Base-by-base conservation (phyloP, 2,113 vertebrate species). In the Manacus vitellinus region DNA sequence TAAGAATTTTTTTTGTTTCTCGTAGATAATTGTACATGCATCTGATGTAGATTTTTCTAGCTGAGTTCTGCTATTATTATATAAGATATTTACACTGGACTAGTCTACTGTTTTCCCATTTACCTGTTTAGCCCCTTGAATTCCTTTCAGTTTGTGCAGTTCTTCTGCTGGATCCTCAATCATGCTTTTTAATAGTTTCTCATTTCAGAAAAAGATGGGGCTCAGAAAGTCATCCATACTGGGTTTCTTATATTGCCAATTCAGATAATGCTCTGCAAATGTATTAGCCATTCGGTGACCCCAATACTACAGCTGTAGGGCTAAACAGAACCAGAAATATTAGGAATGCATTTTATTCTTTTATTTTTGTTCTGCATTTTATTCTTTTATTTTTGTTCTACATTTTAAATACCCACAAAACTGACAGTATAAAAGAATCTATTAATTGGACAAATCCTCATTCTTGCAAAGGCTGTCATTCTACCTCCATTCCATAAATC, bases 111-210 rank as follows among this genome's bases (percentile, higher is more conserved):
- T 75, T 75, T 87, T 94, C 76, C 54, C 62, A 43, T 95, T 93
- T 93, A 35, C 44, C 76, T 44, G 21, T 76, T 93, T 96, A 89
- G 89, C 75, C 85, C 70, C 21, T 61, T 81, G 46, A 92, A 86
- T 91, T 56, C 27, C 74, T 89, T 94, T 80, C 52, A 62, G 61
- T 62, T 76, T 78, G 55, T 85, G 18, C 39, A 49, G 44, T 79
- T 95, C 46, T 78, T 15, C 37, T 76, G 43, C 63, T 72, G 39
- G 68, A 78, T 81, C 31, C 35, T 91, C 49, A 77, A 51, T 46
- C 39, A 54, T n/a, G 37, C 74, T 67, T 39, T 47, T 65, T 75
- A 84, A 74, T 61, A 7, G 52, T 91, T 77, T 80, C 35, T 74
- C 37, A 58, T 92, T 94, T 88, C 28, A 66, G 28, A 68, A 85